Conservation (phyloP, 2,797 vertebrate genomes). For the Poecilia wingei region DNA sequence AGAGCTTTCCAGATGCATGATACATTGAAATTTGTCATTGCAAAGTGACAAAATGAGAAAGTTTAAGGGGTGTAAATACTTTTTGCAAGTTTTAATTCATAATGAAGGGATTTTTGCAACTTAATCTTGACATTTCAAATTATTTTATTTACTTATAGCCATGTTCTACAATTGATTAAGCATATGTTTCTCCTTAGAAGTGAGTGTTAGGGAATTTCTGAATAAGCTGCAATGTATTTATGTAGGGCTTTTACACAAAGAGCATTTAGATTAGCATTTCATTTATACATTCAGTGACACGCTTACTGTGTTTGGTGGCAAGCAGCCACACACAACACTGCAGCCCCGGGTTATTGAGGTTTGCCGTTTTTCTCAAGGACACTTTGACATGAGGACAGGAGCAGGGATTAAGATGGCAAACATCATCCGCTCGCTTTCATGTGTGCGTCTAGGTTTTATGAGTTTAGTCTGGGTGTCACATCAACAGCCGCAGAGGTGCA, state of each 20-base stretch:
- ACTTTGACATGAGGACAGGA: slow-evolving; percentile 2
- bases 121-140: not conserved
- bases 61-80: not conserved
- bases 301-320: not conserved
- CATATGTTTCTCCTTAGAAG: not conserved
- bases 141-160: not conserved
- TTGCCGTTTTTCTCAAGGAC: not conserved
- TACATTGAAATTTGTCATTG: not conserved
- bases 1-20: not conserved
- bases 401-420: not conserved
- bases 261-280: slow-evolving; percentile 1
- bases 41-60: not conserved
- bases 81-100: not conserved
- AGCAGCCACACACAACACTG: slow-evolving; percentile 1
- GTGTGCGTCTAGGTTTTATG: not conserved
- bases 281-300: not conserved
- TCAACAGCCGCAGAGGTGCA: slow-evolving; percentile 5
- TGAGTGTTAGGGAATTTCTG: too few relatives aligned
- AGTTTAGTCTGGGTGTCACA: slow-evolving; percentile 2
- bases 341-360: not conserved
- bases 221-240: not conserved
- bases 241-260: not conserved
- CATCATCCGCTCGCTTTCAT: slow-evolving; percentile 3
- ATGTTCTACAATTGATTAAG: not conserved
- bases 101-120: not conserved